Percentiles rank a stretch among this genome's conserved stretches.
phyloP scores from a whole-genome alignment of 1,140 invertebrate genomes.

The Coenobita brevimanus region DNA sequence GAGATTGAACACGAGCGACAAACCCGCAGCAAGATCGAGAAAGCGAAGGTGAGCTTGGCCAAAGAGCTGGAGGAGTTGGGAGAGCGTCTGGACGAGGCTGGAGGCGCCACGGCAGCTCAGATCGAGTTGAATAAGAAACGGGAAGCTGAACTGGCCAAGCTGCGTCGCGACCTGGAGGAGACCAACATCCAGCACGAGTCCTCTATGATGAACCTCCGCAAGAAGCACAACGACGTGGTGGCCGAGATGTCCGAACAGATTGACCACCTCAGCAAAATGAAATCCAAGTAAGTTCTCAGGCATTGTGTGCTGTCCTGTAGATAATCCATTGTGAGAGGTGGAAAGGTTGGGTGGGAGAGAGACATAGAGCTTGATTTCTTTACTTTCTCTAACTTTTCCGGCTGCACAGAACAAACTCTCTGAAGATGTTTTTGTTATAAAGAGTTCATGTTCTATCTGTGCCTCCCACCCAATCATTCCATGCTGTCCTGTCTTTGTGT shows the following conservation, averaged over 20 bases:
- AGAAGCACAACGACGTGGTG: conserved; percentile 73
- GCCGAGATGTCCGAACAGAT: conserved; percentile 99
- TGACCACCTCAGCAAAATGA: conserved; percentile 98
- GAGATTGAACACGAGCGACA: conserved; percentile 98
- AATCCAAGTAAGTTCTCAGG: conserved; percentile 94
- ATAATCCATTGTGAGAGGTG: too few relatives aligned
- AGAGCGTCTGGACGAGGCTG: conserved; percentile 90
- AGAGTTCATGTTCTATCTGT: too few relatives aligned
- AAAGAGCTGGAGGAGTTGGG: conserved; percentile 24
- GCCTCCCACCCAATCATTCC: too few relatives aligned
- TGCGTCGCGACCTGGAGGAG: conserved; percentile 40
- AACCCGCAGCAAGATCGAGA: conserved; percentile 89
- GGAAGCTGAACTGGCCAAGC: conserved; percentile 33
- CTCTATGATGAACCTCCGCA: conserved; percentile 18
- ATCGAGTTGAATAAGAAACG: conserved; percentile 45
- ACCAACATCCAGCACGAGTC: conserved; percentile 43
- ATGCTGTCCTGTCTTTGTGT: too few relatives aligned
- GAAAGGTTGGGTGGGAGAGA: too few relatives aligned
- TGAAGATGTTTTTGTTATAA: too few relatives aligned
- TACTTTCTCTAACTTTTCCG: too few relatives aligned
- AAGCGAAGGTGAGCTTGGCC: conserved; percentile 68
- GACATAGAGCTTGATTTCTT: too few relatives aligned
- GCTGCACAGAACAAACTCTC: too few relatives aligned
- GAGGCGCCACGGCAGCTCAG: conserved; percentile 96
- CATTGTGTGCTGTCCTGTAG: too few relatives aligned